Base-by-base conservation (phyloP, 2,113 vertebrate genomes). In the Siniperca knerii region DNA sequence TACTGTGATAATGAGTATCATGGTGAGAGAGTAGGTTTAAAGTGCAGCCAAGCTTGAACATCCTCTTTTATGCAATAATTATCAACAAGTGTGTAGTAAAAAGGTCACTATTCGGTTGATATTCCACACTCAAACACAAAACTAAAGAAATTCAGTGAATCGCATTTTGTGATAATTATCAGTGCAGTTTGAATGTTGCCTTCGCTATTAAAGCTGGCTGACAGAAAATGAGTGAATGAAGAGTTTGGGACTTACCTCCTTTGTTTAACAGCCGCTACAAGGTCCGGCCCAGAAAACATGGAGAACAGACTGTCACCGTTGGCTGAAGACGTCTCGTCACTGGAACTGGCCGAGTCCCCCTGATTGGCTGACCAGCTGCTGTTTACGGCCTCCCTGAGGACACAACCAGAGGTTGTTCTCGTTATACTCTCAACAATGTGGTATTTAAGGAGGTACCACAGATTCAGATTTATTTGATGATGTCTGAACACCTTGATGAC, bases 281-380 rank as follows among this genome's bases (percentile, higher is more conserved):
- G 97, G 92, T 99, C 98, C 65, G 98, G 98, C 81, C 98, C 98
- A 90, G 98, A 99, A 96, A 99, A 99, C 98, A 99, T 99, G 94
- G 98, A 99, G 95, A 99, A 99, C 86, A 99, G 94, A 82, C 97
- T 99, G 96, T 99, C 98, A 11, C 98, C 98, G 0, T 99, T 99
- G 90, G 97, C 98, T 8, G 98, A 99, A 62, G 98, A 99, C 0
- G 98, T 97, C 94, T 99, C 98, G 0, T 99, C 98, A 12, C 98
- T 99, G 13, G 98, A 99, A 85, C 98, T 99, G 94, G 98, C 97
- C 0, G 98, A 99, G 91, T 99, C 98, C 25, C 97, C 98, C 95
- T 99, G 98, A 94, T 97, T 96, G 86, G 97, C 97, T 11, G 97
- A 97, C 98, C 98, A 99, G 96, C 96, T 96, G 33, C 95, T 96